These are phyloP conservation scores for Gymnoscelis rufifasciata DNA, from an alignment of 2,888 invertebrate species.

Conservation along the genomic window DNA sequence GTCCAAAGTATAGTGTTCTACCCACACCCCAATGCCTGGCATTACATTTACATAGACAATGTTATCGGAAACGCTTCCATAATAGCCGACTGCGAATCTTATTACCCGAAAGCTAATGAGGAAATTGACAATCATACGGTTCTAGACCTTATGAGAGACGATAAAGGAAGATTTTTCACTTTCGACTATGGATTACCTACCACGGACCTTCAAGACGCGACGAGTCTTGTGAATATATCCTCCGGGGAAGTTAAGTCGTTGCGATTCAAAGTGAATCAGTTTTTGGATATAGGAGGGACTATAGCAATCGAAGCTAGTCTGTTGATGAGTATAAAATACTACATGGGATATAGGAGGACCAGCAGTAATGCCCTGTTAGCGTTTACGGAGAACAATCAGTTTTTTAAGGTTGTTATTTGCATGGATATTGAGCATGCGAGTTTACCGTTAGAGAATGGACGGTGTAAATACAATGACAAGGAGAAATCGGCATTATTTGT, in stretches of 20 bases:
- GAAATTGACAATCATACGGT: constrained; percentile 50
- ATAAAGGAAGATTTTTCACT: constrained; percentile 86
- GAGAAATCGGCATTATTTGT: constrained; percentile 79
- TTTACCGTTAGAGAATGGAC: constrained; percentile 80
- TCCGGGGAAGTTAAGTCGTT: constrained; percentile 81
- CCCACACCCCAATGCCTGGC: constrained; percentile 79
- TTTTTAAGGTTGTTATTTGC: constrained; percentile 80
- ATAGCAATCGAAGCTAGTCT: constrained; percentile 85
- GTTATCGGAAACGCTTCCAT: constrained; percentile 41
- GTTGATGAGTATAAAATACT: constrained; percentile 78
- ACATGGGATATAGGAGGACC: constrained; percentile 62
- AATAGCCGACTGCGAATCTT: constrained; percentile 61
- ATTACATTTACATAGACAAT: constrained; percentile 68
- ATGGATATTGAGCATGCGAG: constrained; percentile 79
- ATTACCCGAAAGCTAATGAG: constrained; percentile 38
- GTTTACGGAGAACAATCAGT: constrained; percentile 70
- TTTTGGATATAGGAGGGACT: constrained; percentile 89
- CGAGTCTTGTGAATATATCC: constrained; percentile 83
- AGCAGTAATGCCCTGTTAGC: constrained; percentile 48
- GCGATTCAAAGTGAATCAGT: constrained; percentile 83
- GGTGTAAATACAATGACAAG: constrained; percentile 77
- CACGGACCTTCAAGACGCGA: constrained; percentile 81
- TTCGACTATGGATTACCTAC: constrained; percentile 86
- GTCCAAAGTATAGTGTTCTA: constrained; percentile 65
- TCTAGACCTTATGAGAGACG: constrained; percentile 72